phyloP scores from a whole-genome alignment of 2,113 vertebrate genomes.

The Poecile atricapillus region DNA sequence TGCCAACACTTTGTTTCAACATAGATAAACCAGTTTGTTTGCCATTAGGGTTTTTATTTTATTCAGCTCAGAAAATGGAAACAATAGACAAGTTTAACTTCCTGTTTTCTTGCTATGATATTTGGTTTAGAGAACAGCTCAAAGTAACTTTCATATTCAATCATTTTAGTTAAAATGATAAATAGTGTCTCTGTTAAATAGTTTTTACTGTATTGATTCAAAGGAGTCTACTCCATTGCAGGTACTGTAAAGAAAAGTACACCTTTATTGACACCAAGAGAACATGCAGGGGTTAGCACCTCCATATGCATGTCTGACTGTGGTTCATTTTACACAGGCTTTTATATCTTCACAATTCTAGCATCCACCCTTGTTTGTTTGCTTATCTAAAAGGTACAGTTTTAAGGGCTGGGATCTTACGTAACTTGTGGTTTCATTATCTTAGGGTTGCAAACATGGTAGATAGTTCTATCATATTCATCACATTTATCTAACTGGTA shows the following conservation, averaged over 20 bases:
- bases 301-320: background rate
- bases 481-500: background rate
- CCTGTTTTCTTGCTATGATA: background rate
- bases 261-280: background rate
- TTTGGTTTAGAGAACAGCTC: background rate
- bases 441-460: background rate
- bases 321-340: background rate
- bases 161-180: background rate
- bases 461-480: background rate
- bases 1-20: background rate
- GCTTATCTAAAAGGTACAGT: background rate
- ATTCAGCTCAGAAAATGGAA: background rate
- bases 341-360: background rate
- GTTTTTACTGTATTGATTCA: background rate
- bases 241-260: background rate
- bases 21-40: background rate
- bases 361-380: background rate
- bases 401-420: background rate
- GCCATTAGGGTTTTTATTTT: background rate
- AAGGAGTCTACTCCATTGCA: background rate
- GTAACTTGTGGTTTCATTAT: background rate
- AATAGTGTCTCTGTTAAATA: background rate
- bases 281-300: background rate
- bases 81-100: conserved; percentile 21
- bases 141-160: background rate